A percentile compares a stretch with the other conserved stretches of the same genome.
Conservation (phyloP, 2,797 vertebrate species). For the Loris lydekkerianus region DNA sequence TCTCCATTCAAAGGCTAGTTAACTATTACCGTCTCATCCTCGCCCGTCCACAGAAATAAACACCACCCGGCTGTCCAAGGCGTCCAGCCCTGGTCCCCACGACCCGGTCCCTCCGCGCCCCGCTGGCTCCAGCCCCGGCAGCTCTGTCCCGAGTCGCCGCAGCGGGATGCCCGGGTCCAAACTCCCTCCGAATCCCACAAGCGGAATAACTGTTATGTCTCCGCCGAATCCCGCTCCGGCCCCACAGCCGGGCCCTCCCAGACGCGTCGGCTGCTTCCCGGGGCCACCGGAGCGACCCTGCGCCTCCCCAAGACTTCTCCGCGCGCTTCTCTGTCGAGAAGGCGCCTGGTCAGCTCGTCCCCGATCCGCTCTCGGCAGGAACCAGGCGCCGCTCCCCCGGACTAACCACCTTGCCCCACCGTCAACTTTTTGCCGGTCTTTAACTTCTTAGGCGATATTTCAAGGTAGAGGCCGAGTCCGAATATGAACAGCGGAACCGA, state of each 20-base stretch:
- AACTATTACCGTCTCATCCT: not conserved
- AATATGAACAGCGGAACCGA: fast-evolving
- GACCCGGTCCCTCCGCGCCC: not conserved
- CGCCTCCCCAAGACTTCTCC: not conserved
- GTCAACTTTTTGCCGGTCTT: not conserved
- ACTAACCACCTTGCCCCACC: not conserved
- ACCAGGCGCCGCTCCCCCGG: not conserved
- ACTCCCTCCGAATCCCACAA: no score
- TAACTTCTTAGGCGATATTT: not conserved
- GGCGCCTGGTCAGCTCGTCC: not conserved
- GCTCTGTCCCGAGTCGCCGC: not conserved
- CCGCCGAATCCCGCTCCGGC: no score
- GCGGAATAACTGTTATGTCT: not conserved
- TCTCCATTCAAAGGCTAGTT: not conserved
- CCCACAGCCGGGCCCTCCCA: not conserved
- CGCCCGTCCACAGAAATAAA: not conserved
- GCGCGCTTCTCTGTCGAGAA: not conserved
- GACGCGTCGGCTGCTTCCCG: fast-evolving
- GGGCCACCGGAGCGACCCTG: not conserved
- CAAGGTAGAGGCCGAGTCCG: not conserved
- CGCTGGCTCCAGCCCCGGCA: not conserved
- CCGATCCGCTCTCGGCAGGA: not conserved
- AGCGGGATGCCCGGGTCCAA: not conserved
- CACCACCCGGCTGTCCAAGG: not conserved
- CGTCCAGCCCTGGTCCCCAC: not conserved